Conservation (phyloP, 2,888 invertebrate genomes). For the Synanthedon tipuliformis region DNA sequence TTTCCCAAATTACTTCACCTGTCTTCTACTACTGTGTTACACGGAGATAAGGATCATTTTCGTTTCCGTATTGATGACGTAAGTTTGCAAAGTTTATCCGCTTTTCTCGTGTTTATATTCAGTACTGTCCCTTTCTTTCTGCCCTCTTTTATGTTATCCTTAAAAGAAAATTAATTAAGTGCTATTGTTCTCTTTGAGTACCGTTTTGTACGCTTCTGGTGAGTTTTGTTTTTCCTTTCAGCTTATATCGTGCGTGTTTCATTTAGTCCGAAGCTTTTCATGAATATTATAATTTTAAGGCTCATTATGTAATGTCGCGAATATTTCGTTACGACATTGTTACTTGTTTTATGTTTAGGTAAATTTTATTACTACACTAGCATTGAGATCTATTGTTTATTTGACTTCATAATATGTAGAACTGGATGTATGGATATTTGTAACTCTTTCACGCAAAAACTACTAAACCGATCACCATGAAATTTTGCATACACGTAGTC, state of each 20-base stretch:
- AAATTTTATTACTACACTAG: too few species aligned
- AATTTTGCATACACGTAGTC: too few species aligned
- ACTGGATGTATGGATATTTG: too few species aligned
- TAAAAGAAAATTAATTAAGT: conserved; percentile 60
- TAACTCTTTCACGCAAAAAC: too few species aligned
- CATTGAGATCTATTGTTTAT: too few species aligned
- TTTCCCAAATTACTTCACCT: conserved; percentile 6
- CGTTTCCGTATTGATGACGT: conserved; percentile 13
- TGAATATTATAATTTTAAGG: background rate
- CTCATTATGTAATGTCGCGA: too few species aligned
- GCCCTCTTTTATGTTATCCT: conserved; percentile 39
- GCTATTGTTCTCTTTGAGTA: conserved; percentile 39
- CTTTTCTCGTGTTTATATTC: conserved; percentile 38
- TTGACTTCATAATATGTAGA: too few species aligned
- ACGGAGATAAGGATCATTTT: conserved; percentile 10
- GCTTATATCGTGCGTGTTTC: conserved; percentile 1
- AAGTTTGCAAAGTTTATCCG: conserved; percentile 36
- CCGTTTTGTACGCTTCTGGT: conserved; percentile 34
- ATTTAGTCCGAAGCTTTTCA: conserved; percentile 1
- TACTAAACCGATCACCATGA: too few species aligned
- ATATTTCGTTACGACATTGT: too few species aligned
- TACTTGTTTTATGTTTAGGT: too few species aligned
- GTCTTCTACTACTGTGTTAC: conserved; percentile 1
- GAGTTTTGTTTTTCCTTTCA: conserved; percentile 14
- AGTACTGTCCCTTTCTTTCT: conserved; percentile 33